Base-by-base conservation (phyloP, 2,797 vertebrate species). In the Ctenopoma multispine region DNA sequence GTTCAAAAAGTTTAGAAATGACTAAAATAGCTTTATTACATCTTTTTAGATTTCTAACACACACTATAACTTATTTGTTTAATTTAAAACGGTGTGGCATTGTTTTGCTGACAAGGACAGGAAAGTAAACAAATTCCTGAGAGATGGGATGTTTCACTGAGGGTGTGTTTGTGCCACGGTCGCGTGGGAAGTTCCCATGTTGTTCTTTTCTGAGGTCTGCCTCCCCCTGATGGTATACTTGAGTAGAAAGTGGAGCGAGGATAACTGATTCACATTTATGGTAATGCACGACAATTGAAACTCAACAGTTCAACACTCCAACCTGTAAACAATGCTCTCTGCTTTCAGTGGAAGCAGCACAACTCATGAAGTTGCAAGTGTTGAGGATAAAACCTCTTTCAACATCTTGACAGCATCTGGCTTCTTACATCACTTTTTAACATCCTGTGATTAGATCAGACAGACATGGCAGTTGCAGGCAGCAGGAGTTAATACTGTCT, bases 201-300 rank as follows among this genome's bases (percentile, higher is more conserved):
- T 68, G 31, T 12, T 20, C 66, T 75, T 72, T 49, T 29, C 54
- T 51, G 54, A 56, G 18, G 57, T 92, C 77, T 92, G 87, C 81
- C 87, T 80, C 92, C 91, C 85, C 81, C 92, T 93, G 88, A 79
- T 92, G 92, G 88, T 61, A 17, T 5, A 44, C 43, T 48, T 23
- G 34, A 57, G 53, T n/a, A 63, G 40, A 58, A 57, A 60, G 11
- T 56, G 56, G 27, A 47, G 18, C 27, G 53, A 67, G 15, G 20
- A 56, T 47, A 23, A 41, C 8, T 3, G 23, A 60, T 59, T 74
- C 40, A 44, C 36, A 29, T 65, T 34, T 10, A 27, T 55, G 31
- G 44, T 29, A 4, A 54, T 56, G 23, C 44, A n/a, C 54, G 23
- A 21, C 0, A 7, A 50, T 11, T 57, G 8, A 60, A 60, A 74